Percentiles rank a stretch among this genome's conserved stretches.
These are phyloP conservation scores for Eufriesea mexicana DNA, from an alignment of 1,140 invertebrate species.

Conservation along the genomic window DNA sequence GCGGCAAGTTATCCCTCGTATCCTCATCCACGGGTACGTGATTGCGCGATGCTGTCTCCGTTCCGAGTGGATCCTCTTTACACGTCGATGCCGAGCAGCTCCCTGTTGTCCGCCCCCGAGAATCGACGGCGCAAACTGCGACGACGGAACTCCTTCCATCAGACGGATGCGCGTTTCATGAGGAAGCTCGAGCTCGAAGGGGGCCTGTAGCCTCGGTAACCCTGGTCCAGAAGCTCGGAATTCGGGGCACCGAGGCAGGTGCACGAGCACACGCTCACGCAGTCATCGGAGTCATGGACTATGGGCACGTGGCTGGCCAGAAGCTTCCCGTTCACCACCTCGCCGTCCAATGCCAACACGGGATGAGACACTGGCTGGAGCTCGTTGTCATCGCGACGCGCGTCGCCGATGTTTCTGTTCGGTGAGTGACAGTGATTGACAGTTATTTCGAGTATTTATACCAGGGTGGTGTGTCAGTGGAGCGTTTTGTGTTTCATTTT, in stretches of 20 bases:
- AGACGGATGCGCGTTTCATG: slow-evolving; percentile 81
- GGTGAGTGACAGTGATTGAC: not conserved
- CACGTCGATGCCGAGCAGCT: slow-evolving; percentile 79
- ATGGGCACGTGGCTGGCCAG: slow-evolving; percentile 84
- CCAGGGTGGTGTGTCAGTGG: too few species aligned
- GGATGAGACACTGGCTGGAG: slow-evolving; percentile 88
- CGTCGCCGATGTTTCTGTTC: slow-evolving; percentile 92
- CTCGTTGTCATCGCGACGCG: slow-evolving; percentile 92
- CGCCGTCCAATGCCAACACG: slow-evolving; percentile 91
- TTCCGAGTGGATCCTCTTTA: slow-evolving; percentile 53
- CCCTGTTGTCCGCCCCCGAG: slow-evolving; percentile 75
- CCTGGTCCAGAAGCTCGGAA: slow-evolving; percentile 77
- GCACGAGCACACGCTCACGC: slow-evolving; percentile 88
- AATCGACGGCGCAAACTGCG: slow-evolving; percentile 80
- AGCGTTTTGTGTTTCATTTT: too few species aligned
- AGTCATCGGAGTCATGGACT: slow-evolving; percentile 83
- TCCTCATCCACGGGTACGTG: not conserved
- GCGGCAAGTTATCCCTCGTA: not conserved
- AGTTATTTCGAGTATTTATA: not conserved
- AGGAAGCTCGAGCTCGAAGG: slow-evolving; percentile 77
- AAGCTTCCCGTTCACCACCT: slow-evolving; percentile 88
- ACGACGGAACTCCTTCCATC: slow-evolving; percentile 81
- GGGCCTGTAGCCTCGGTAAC: slow-evolving; percentile 79
- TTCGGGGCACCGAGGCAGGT: slow-evolving; percentile 84
- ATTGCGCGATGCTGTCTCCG: not conserved